Percentiles rank a stretch among this genome's conserved stretches.
phyloP scores from a whole-genome alignment of 2,888 invertebrate genomes.

The Tolmerus cingulatus region DNA sequence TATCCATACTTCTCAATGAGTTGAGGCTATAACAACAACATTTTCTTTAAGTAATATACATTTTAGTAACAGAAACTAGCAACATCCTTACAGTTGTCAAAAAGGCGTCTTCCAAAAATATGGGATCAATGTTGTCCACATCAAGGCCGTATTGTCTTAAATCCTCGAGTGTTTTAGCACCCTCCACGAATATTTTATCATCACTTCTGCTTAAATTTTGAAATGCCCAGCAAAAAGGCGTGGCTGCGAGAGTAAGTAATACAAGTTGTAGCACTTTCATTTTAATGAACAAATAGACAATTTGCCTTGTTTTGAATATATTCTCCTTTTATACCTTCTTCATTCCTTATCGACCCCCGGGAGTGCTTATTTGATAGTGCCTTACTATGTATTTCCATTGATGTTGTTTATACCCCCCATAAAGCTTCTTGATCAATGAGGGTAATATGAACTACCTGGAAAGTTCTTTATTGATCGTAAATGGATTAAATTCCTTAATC shows the following conservation, averaged over 20 bases:
- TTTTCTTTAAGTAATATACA: background rate
- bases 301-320: background rate
- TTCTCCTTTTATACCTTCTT: background rate
- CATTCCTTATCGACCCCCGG: background rate
- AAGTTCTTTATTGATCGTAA: background rate
- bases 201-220: background rate
- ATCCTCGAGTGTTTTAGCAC: background rate
- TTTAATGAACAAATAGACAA: background rate
- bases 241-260: background rate
- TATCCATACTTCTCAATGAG: slow-evolving; percentile 66
- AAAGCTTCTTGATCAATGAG: background rate
- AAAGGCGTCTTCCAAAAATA: background rate
- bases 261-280: background rate
- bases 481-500: background rate
- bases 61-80: background rate
- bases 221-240: background rate
- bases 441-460: background rate
- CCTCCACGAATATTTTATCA: background rate
- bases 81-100: slow-evolving; percentile 4
- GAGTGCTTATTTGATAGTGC: background rate
- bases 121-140: background rate
- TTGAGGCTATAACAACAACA: slow-evolving; percentile 16
- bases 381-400: background rate
- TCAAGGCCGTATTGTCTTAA: background rate
- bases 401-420: background rate